phyloP scores from a whole-genome alignment of 2,113 vertebrate species.

The Tautogolabrus adspersus region DNA sequence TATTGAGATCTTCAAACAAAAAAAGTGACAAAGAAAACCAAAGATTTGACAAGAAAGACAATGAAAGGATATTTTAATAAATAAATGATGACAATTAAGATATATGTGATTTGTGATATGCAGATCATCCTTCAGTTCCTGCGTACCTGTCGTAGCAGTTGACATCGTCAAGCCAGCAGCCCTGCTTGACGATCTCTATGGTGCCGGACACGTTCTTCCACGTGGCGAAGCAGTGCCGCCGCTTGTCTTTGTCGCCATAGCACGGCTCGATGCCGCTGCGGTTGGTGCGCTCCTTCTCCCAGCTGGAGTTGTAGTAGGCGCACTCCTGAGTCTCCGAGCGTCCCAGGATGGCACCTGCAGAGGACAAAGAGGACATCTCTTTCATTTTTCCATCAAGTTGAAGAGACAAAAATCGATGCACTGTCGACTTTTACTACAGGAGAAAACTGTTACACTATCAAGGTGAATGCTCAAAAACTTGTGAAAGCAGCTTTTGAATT shows the following conservation, averaged over 20 bases:
- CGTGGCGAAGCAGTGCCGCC: slow-evolving; percentile 95
- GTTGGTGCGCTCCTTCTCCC: slow-evolving; percentile 98
- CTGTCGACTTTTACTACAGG: neutral
- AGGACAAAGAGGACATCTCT: slow-evolving; percentile 12
- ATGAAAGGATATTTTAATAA: no score
- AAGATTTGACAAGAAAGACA: no score
- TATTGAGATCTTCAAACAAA: no score
- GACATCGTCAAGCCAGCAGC: slow-evolving; percentile 98
- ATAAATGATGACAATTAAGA: no score
- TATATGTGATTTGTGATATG: no score
- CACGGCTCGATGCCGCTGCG: slow-evolving; percentile 93
- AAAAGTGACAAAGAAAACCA: no score
- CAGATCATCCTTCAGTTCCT: no score
- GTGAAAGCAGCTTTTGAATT: slow-evolving; percentile 2
- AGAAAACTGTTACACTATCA: neutral
- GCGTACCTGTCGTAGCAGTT: slow-evolving; percentile 98
- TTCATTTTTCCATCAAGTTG: neutral
- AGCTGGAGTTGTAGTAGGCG: slow-evolving; percentile 95
- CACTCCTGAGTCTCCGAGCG: slow-evolving; percentile 97
- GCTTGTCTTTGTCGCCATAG: slow-evolving; percentile 94
- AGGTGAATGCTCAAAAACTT: neutral
- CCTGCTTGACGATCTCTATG: slow-evolving; percentile 95
- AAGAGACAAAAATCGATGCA: neutral
- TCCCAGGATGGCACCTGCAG: slow-evolving; percentile 94
- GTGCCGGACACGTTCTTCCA: slow-evolving; percentile 97